These are phyloP conservation scores for Aegithalos caudatus DNA, from an alignment of 2,113 vertebrate genomes.

Conservation along the genomic window DNA sequence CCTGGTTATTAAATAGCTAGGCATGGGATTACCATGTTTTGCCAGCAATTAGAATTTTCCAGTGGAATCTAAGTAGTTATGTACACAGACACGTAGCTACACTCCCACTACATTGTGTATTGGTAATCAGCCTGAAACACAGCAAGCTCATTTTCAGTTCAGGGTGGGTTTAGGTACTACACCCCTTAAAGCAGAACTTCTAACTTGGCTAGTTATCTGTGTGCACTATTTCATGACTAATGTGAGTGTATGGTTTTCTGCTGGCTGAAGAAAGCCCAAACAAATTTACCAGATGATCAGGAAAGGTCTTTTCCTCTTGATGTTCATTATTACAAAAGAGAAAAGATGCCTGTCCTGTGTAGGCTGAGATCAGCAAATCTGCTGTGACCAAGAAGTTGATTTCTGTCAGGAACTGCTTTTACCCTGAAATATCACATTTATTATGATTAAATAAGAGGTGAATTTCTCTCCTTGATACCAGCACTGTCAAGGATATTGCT, in stretches of 20 bases:
- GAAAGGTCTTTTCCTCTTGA: background rate
- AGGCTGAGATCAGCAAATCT: constrained; percentile 15
- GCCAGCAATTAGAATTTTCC: background rate
- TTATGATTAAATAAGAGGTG: constrained; percentile 45
- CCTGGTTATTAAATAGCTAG: background rate
- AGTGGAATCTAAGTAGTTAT: background rate
- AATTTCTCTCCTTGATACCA: constrained; percentile 23
- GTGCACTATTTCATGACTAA: background rate
- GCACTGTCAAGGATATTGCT: background rate
- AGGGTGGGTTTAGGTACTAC: background rate
- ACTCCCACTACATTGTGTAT: background rate
- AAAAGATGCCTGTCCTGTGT: background rate
- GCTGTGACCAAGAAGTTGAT: background rate
- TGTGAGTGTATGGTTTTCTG: background rate
- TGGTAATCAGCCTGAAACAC: background rate
- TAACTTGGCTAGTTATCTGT: background rate
- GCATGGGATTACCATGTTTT: background rate
- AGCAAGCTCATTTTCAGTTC: background rate
- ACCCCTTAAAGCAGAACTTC: background rate
- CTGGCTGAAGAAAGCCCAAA: background rate
- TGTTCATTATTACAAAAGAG: background rate
- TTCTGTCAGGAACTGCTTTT: constrained; percentile 22
- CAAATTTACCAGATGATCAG: background rate
- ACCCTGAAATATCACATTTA: constrained; percentile 15
- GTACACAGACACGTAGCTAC: background rate